phyloP scores from a whole-genome alignment of 2,797 vertebrate species.

The Coregonus ussuriensis region DNA sequence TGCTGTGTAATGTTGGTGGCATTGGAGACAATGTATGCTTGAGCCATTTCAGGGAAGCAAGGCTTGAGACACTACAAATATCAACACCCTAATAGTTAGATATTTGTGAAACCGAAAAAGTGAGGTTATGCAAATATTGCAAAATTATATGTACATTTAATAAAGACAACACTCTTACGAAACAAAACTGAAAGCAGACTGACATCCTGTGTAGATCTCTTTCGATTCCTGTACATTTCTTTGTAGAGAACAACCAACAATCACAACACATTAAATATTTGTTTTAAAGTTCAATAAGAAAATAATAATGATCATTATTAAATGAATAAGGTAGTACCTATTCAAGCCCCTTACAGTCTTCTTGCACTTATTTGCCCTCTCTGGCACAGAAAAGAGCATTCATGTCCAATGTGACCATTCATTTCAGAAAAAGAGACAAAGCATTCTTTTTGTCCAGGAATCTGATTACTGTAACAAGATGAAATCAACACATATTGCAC shows the following conservation, averaged over 20 bases:
- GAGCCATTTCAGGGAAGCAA: not conserved
- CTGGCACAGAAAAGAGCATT: not conserved
- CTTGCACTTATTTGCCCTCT: not conserved
- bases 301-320: not conserved
- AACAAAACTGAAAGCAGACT: conserved; percentile 52
- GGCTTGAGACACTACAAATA: conserved; percentile 37
- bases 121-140: conserved; percentile 64
- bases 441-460: not conserved
- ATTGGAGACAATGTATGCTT: conserved; percentile 5
- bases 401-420: not conserved
- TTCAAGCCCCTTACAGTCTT: conserved; percentile 33
- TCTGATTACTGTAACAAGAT: not conserved
- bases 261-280: not conserved
- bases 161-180: conserved; percentile 13
- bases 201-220: conserved; percentile 33
- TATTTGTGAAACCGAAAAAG: conserved; percentile 68
- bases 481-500: conserved; percentile 33
- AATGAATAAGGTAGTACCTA: conserved; percentile 55
- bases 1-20: conserved; percentile 8
- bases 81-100: conserved; percentile 39
- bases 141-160: conserved; percentile 49
- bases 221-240: conserved; percentile 45
- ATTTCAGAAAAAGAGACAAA: not conserved
- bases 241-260: conserved; percentile 25
- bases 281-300: not conserved